These are phyloP conservation scores for Drosophila repleta DNA, from an alignment of 1,140 invertebrate genomes.

Conservation along the genomic window DNA sequence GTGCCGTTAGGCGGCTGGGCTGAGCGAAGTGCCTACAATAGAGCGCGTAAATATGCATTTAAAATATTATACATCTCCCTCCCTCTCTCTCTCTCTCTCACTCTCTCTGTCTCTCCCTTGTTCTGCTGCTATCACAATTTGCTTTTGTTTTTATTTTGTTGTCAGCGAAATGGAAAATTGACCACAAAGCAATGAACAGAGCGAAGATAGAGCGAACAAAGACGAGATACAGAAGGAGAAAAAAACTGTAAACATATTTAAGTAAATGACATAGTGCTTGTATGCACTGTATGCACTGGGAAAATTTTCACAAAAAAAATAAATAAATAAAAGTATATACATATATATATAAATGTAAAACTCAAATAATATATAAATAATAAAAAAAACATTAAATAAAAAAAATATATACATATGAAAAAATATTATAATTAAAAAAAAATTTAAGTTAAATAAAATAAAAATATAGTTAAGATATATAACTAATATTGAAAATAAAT, in stretches of 20 bases:
- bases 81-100: background rate
- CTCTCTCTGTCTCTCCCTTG: background rate
- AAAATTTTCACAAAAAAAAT: constrained; percentile 22
- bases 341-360: background rate
- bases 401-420: too few relatives aligned
- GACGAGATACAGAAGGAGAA: constrained; percentile 17
- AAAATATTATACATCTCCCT: constrained; percentile 34
- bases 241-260: constrained; percentile 8
- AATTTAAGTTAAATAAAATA: too few relatives aligned
- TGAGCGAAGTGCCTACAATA: background rate
- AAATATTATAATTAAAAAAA: too few relatives aligned
- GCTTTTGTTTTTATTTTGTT: constrained; percentile 47
- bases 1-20: constrained; percentile 35
- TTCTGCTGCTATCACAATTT: constrained; percentile 59
- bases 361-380: background rate
- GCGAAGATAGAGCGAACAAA: constrained; percentile 40
- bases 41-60: constrained; percentile 44
- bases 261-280: background rate
- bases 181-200: constrained; percentile 66
- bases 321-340: background rate
- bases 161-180: constrained; percentile 76
- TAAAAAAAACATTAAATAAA: background rate
- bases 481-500: too few relatives aligned
- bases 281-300: constrained; percentile 14
- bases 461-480: too few relatives aligned